Base-by-base conservation (phyloP, 2,888 invertebrate species). In the Coremacera marginata region DNA sequence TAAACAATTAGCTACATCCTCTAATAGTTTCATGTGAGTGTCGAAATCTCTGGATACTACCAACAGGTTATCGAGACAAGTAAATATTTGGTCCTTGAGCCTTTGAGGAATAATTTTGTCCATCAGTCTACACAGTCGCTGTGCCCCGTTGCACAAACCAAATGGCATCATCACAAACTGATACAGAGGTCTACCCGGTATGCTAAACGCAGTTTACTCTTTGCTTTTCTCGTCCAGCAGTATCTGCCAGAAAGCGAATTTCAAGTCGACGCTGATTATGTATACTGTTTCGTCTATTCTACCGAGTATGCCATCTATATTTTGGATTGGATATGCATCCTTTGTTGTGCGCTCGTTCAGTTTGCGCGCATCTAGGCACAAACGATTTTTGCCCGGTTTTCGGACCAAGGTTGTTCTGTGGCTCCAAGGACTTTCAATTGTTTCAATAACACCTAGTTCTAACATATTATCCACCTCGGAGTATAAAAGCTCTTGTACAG, bases 341-440 rank as follows among this genome's bases (percentile, higher is more conserved):
- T 27, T 22, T 7, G 72, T 72, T 14, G 67, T 16, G 34, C 37
- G 55, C 22, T 60, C 70, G 19, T n/a, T n/a, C n/a, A 62, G 52
- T 60, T 60, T 57, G 2, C 68, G 14, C 1, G 77, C 77, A 22
- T 77, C 73, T 1, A 76, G 25, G 34, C 77, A 77, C 7, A 77
- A 73, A 3, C 77, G 19, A 31, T 73, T 73, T 49, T 77, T 77
- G 2, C 62, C 77, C n/a, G 73, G 68, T 34, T 77, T 77, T 44
- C 72, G 34, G 0, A 70, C n/a, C n/a, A n/a, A n/a, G n/a, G n/a
- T n/a, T n/a, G n/a, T n/a, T n/a, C n/a, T n/a, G n/a, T n/a, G n/a
- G 49, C 63, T 73, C 77, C 73, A 77, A 0, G 77, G 77, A 34
- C 77, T 77, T 16, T 77, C 73, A n/a, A 72, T 73, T n/a, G 57